Percentiles rank a stretch among this genome's conserved stretches.
phyloP scores from a whole-genome alignment of 2,888 invertebrate genomes.

The Sabellastarte sp. region DNA sequence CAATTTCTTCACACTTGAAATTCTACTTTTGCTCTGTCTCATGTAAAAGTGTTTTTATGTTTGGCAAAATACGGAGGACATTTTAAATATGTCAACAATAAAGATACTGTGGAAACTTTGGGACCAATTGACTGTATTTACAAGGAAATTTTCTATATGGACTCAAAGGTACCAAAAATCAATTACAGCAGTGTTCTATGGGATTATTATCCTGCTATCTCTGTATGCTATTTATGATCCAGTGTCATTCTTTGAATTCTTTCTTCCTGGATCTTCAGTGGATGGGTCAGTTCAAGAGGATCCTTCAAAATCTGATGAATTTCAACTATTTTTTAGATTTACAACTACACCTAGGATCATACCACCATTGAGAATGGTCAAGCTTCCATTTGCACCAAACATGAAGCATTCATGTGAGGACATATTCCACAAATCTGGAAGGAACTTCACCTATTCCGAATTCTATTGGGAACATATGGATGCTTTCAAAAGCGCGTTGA shows the following conservation, averaged over 20 bases:
- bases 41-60: no score
- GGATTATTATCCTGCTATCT: background rate
- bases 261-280: background rate
- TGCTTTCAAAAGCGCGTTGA: constrained; percentile 13
- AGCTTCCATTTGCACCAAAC: constrained; percentile 12
- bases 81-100: no score
- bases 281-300: no score
- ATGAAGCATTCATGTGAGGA: constrained; percentile 11
- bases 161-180: background rate
- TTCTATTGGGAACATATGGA: constrained; percentile 14
- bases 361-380: background rate
- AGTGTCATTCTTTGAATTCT: background rate
- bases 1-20: no score
- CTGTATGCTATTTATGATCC: background rate
- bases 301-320: background rate
- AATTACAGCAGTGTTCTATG: background rate
- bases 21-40: no score
- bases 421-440: constrained; percentile 6
- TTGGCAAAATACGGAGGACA: no score
- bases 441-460: constrained; percentile 15
- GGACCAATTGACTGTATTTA: no score
- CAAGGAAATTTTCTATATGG: background rate
- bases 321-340: background rate
- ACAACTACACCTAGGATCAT: background rate
- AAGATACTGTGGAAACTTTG: no score